Evolutionary conservation across 2,888 invertebrate species (phyloP).

Genomic region (Acleris laterana): DNA sequence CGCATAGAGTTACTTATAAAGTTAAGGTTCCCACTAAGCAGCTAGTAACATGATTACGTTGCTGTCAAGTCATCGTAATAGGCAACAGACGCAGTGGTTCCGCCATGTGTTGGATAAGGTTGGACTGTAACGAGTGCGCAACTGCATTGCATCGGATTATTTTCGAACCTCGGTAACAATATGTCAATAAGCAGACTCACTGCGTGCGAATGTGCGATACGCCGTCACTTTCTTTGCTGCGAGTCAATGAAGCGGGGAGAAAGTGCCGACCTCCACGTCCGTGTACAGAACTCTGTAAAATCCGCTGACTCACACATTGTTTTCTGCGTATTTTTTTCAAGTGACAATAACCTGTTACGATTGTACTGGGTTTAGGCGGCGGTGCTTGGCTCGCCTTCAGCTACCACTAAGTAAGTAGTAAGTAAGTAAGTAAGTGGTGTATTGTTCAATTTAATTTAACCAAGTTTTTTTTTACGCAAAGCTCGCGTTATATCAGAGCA

Average conservation of each 20-base stretch:
- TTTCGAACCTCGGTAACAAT: slow-evolving; percentile 35
- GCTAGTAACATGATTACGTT: background rate
- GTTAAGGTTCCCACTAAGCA: background rate
- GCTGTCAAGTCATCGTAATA: background rate
- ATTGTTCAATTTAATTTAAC: too few relatives aligned
- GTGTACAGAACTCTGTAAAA: slow-evolving; percentile 69
- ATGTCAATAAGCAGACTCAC: slow-evolving; percentile 44
- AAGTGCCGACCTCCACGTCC: slow-evolving; percentile 80
- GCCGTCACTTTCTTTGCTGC: slow-evolving; percentile 79
- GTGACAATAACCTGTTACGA: background rate
- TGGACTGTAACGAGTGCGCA: slow-evolving; percentile 19
- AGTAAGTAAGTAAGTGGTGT: too few relatives aligned
- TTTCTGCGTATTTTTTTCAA: slow-evolving; percentile 16
- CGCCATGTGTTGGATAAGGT: slow-evolving; percentile 20
- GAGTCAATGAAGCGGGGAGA: slow-evolving; percentile 82
- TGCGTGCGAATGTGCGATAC: slow-evolving; percentile 60
- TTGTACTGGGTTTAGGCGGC: background rate
- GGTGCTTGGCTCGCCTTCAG: too few relatives aligned
- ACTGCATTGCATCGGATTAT: slow-evolving; percentile 31
- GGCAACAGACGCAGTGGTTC: slow-evolving; percentile 10
- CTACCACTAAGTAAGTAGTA: too few relatives aligned
- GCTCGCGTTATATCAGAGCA: background rate
- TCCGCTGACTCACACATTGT: slow-evolving; percentile 70
- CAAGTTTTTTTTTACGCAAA: too few relatives aligned
- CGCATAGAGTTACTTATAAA: background rate